Base-by-base conservation (phyloP, 1,140 invertebrate genomes). In the Bilobella aurantiaca region DNA sequence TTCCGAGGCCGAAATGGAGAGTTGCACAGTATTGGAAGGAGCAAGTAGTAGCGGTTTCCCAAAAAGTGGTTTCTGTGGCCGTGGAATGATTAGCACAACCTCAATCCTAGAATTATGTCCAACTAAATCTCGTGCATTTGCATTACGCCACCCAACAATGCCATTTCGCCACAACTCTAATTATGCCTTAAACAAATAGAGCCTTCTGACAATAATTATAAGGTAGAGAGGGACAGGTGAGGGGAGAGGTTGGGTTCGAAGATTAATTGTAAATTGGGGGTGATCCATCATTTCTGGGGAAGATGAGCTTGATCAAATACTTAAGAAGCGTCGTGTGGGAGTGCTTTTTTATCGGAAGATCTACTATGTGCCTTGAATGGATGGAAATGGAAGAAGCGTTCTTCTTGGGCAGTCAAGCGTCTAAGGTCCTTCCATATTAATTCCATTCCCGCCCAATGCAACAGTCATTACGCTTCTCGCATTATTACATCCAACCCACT, bases 401-500 rank as follows among this genome's bases (percentile, higher is more conserved):
- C 49, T 23, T 53, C 49, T 18, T 53, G 49, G 21, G 12, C 49
- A 53, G 23, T 23, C 49, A 53, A 53, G 49, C 49, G 23, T 53
- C 49, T 16, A 53, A 53, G 14, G 49, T 12, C 49, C 49, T 12
- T 42, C 34, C n/a, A 42, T 53, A 53, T 23, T 53, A 53, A 53
- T 53, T 53, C 49, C 49, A 53, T 53, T 18, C 49, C 14, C 5
- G 25, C 14, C 5, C 34, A 42, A 8, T 8, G 34, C 34, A 8
- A 53, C 14, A 12, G 12, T 53, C 49, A 53, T 53, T 53, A 53
- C 23, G 49, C 8, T 18, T 12, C 18, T 42, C 18, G 18, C 8
- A 53, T 53, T 53, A 23, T 53, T 18, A 53, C n/a, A 53, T 12
- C 49, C 49, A 53, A 53, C 49, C 49, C 49, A 53, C 49, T 53